Base-by-base conservation (phyloP, 2,888 invertebrate species). In the Rhodophaea formosa region DNA sequence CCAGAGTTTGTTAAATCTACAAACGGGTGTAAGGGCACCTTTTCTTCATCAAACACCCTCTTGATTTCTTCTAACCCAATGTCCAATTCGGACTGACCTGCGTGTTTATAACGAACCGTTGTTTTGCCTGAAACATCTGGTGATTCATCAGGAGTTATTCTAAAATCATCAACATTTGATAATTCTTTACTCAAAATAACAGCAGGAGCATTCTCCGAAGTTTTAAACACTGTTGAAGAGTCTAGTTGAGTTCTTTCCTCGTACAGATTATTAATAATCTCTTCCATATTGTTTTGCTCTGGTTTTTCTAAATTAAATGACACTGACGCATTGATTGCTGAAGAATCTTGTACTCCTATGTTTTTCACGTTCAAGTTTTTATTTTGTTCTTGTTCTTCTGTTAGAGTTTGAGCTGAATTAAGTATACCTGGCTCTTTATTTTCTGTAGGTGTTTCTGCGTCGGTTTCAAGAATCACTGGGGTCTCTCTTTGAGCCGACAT, bases 11-110 rank as follows among this genome's bases (percentile, higher is more conserved):
- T 30, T n/a, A 49, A 30, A 30, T 30, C 14, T 35, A 35, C 12
- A 7, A 51, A 51, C 12, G 35, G 16, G n/a, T 51, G 16, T 35
- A 32, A 1, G 7, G 51, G 51, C 35, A 51, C 15, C 1, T 39
- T 35, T 17, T 35, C 51, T 35, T 51, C 51, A n/a, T 30, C 32
- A 51, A 51, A 51, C 1, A 51, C 35, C 10, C 32, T 35, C n/a
- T 35, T 51, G 17, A 51, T 51, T 12, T 51, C 51, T 17, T 39
- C 51, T 10, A 51, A 51, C 7, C 51, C 51, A 2, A 12, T 12
- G 17, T 35, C 51, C 12, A 51, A 17, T 51, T 51, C 51, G 12
- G 51, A 51, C 8, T 51, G 51, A 1, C 16, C 35, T 39, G n/a
- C 16, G 12, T n/a, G 51, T 12, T 16, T 51, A 35, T 23, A 46